Evolutionary conservation across 2,797 vertebrate genomes (phyloP).

Genomic region (Coracias cyanogaster): DNA sequence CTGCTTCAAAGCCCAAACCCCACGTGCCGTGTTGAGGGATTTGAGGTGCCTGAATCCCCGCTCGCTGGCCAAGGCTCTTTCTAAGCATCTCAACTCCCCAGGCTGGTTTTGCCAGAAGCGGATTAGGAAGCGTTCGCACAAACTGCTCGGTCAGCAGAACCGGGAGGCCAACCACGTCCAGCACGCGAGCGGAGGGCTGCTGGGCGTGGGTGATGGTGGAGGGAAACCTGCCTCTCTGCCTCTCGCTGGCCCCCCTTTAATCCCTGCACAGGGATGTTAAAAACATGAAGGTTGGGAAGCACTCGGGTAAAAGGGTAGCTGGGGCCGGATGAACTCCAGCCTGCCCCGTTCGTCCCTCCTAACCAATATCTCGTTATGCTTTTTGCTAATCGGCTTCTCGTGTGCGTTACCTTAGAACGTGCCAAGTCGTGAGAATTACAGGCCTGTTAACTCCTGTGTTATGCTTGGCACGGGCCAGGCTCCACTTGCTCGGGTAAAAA

Average conservation of each 20-base stretch:
- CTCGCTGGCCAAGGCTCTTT: background rate
- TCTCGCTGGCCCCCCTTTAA: background rate
- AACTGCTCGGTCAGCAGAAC: constrained; percentile 20
- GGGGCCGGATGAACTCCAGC: background rate
- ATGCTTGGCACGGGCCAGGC: constrained; percentile 27
- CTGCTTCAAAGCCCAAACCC: background rate
- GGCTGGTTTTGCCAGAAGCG: background rate
- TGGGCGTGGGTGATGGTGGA: background rate
- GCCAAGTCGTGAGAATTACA: constrained; percentile 70
- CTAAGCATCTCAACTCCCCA: background rate
- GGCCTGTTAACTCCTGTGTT: constrained; percentile 69
- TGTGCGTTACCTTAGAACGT: constrained; percentile 56
- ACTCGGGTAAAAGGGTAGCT: background rate
- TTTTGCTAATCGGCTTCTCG: constrained; percentile 40
- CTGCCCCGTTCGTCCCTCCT: background rate
- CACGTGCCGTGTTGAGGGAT: accelerated
- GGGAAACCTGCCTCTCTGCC: background rate
- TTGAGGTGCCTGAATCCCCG: background rate
- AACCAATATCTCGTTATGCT: background rate
- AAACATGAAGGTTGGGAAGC: background rate
- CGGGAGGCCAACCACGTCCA: background rate
- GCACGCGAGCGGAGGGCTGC: background rate
- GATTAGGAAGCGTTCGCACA: background rate
- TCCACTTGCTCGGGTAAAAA: constrained; percentile 64
- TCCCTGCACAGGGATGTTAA: background rate